Evolutionary conservation across 2,113 vertebrate genomes (phyloP).

Genomic region (Sturnus vulgaris): DNA sequence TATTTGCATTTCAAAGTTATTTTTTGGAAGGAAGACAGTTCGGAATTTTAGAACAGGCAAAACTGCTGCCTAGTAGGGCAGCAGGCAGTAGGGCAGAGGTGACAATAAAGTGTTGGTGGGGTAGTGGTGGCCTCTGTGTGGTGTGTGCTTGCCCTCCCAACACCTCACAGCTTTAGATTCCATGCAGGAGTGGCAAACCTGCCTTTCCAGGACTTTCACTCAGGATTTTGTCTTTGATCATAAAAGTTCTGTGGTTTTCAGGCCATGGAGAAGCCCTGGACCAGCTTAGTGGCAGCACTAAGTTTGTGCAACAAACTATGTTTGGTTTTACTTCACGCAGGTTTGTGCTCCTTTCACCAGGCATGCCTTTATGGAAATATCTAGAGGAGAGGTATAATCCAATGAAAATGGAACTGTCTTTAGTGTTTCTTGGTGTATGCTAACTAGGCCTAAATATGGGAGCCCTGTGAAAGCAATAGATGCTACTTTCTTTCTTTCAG

Average conservation of each 20-base stretch:
- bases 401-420: not conserved
- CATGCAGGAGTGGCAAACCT: not conserved
- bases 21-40: not conserved
- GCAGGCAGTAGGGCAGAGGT: not conserved
- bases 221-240: not conserved
- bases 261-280: not conserved
- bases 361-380: not conserved
- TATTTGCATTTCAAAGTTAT: not conserved
- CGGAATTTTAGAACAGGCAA: not conserved
- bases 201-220: not conserved
- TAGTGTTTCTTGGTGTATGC: not conserved
- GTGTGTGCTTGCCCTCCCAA: not conserved
- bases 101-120: not conserved
- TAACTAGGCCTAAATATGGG: not conserved
- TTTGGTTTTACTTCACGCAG: not conserved
- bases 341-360: not conserved
- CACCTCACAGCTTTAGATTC: not conserved
- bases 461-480: not conserved
- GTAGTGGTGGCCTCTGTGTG: fast-evolving
- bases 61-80: not conserved
- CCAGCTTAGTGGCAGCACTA: not conserved
- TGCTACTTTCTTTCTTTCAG: not conserved
- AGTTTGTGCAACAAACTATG: too few relatives aligned
- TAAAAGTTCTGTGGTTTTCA: not conserved
- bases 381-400: not conserved